Conservation (phyloP, 2,797 vertebrate species). For the Thalassophryne amazonica region DNA sequence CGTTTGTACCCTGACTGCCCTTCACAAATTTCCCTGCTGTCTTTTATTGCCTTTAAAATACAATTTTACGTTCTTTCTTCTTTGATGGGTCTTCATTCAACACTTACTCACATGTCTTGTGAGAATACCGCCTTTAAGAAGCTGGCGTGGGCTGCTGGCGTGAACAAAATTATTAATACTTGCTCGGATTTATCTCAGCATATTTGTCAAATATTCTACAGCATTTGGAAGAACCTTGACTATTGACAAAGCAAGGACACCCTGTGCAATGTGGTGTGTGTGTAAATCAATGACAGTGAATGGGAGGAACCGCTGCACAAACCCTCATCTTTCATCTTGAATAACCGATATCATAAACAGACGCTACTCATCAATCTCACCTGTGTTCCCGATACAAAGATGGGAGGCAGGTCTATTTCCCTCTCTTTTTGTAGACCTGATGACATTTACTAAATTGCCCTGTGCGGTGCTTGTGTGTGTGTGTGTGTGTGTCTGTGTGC, state of each 20-base stretch:
- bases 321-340: slow-evolving; percentile 81
- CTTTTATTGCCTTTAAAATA: slow-evolving; percentile 61
- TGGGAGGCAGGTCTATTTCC: slow-evolving; percentile 71
- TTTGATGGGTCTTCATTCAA: slow-evolving; percentile 43
- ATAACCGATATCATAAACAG: slow-evolving; percentile 79
- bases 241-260: slow-evolving; percentile 75
- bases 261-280: slow-evolving; percentile 52
- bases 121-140: slow-evolving; percentile 33
- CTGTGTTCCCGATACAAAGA: slow-evolving; percentile 69
- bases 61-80: slow-evolving; percentile 40
- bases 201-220: slow-evolving; percentile 58
- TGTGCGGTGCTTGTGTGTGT: neutral
- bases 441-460: slow-evolving; percentile 73
- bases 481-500: neutral
- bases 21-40: slow-evolving; percentile 37
- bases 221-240: slow-evolving; percentile 73
- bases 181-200: slow-evolving; percentile 26
- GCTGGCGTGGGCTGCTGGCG: slow-evolving; percentile 17
- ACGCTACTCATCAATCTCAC: slow-evolving; percentile 77
- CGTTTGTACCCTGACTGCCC: slow-evolving; percentile 40
- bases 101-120: slow-evolving; percentile 21
- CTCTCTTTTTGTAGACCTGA: slow-evolving; percentile 68
- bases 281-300: slow-evolving; percentile 79
- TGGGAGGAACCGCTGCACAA: slow-evolving; percentile 75
- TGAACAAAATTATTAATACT: slow-evolving; percentile 29